phyloP scores from a whole-genome alignment of 2,113 vertebrate genomes.

The Tonatia bakeri region DNA sequence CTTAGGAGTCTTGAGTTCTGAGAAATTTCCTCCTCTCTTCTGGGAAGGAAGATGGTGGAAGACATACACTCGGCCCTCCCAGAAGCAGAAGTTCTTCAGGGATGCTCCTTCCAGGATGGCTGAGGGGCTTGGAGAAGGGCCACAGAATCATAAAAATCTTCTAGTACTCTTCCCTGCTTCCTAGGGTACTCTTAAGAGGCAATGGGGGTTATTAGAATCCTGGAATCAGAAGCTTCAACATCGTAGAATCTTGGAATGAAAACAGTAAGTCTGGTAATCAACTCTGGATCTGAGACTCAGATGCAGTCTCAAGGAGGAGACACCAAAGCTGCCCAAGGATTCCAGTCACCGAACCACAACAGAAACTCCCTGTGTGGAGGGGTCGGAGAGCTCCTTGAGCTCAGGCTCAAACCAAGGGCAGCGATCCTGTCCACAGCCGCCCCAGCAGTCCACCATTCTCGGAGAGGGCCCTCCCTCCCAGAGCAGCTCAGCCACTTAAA shows the following conservation, averaged over 20 bases:
- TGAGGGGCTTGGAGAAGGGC: background rate
- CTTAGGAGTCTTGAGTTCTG: background rate
- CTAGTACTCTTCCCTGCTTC: background rate
- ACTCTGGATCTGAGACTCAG: background rate
- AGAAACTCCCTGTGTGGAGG: background rate
- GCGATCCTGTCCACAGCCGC: background rate
- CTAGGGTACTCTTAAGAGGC: background rate
- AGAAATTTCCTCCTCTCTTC: background rate
- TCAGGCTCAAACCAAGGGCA: background rate
- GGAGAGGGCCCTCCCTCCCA: background rate
- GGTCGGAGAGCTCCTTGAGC: background rate
- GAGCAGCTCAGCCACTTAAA: background rate
- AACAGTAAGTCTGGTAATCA: background rate
- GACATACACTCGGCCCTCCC: background rate
- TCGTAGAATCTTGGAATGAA: background rate
- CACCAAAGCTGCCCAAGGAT: background rate
- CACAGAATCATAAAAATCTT: background rate
- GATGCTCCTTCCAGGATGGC: background rate
- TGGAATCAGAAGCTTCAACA: background rate
- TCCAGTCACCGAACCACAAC: background rate
- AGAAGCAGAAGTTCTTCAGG: background rate
- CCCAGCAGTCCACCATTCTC: background rate
- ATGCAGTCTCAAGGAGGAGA: background rate
- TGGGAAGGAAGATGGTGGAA: background rate
- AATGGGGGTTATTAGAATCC: background rate